Conservation (phyloP, 2,113 vertebrate species). For the Amblyornis subalaris region DNA sequence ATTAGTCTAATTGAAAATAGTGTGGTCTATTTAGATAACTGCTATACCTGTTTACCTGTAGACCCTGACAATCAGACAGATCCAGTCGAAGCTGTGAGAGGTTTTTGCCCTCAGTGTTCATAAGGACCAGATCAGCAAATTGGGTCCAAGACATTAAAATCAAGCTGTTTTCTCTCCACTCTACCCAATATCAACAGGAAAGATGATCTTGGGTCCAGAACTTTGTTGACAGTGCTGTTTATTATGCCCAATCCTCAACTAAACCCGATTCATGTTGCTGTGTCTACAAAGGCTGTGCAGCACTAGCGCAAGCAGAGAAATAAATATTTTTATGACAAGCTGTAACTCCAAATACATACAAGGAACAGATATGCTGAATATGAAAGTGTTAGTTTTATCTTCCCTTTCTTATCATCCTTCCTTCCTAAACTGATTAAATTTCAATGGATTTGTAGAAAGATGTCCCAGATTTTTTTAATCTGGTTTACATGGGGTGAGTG, state of each 20-base stretch:
- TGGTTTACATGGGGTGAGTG: background rate
- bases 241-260: background rate
- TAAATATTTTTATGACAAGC: background rate
- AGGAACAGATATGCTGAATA: background rate
- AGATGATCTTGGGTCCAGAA: background rate
- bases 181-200: background rate
- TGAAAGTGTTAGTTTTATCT: background rate
- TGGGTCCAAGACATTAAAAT: background rate
- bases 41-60: background rate
- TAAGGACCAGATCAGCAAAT: background rate
- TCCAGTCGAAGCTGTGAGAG: background rate
- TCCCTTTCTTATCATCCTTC: background rate
- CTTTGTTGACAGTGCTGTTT: slow-evolving; percentile 21
- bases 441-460: background rate
- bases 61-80: background rate
- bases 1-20: background rate
- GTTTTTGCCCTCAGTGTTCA: background rate
- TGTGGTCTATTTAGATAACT: background rate
- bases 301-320: background rate
- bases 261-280: background rate
- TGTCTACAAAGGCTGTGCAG: background rate
- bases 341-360: background rate
- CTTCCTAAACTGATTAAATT: background rate
- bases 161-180: background rate
- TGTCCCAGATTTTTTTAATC: background rate